phyloP scores from a whole-genome alignment of 2,888 invertebrate genomes.

The Lypha dubia region DNA sequence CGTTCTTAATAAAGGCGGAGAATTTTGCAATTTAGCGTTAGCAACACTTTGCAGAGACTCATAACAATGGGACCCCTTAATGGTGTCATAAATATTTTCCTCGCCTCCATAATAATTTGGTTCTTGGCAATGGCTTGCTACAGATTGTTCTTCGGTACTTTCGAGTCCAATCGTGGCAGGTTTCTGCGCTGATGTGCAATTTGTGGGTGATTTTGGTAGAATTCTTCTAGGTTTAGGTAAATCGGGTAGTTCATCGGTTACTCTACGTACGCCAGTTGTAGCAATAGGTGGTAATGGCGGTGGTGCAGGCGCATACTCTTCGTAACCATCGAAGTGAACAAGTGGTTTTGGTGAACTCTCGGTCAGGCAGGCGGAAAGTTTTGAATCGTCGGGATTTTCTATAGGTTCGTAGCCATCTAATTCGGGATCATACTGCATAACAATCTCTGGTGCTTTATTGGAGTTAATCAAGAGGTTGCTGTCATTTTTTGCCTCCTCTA shows the following conservation, averaged over 20 bases:
- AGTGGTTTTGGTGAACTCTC: not conserved
- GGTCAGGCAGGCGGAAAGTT: not conserved
- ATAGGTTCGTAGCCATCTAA: constrained; percentile 59
- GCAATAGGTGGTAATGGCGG: constrained; percentile 41
- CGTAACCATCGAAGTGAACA: constrained; percentile 80
- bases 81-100: constrained; percentile 87
- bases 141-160: constrained; percentile 43
- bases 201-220: constrained; percentile 76
- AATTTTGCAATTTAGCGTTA: constrained; percentile 55
- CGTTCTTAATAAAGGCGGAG: constrained; percentile 45
- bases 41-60: constrained; percentile 77
- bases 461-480: not conserved
- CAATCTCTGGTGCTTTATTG: not conserved
- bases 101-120: constrained; percentile 79
- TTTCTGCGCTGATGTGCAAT: constrained; percentile 74
- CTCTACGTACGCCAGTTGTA: constrained; percentile 77
- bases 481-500: constrained; percentile 77
- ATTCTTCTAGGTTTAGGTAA: constrained; percentile 81
- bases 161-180: constrained; percentile 70
- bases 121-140: constrained; percentile 51
- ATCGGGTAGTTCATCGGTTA: constrained; percentile 79
- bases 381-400: constrained; percentile 34
- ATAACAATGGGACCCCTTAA: constrained; percentile 84
- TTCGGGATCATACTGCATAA: constrained; percentile 9
- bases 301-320: constrained; percentile 78